These are phyloP conservation scores for Bos taurus DNA, from an alignment of 2,113 vertebrate species.

Conservation along the genomic window ARS-UCD2.0 NC_037332.1:92837001-92837500, in stretches of 20 bases:
- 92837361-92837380: conserved; percentile 21
- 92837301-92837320: conserved; percentile 40
- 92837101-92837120: conserved; percentile 83
- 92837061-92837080: conserved; percentile 83
- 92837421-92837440: conserved; percentile 4
- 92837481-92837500: neutral
- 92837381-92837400: neutral
- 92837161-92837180: conserved; percentile 71
- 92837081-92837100: conserved; percentile 82
- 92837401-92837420: neutral
- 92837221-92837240: neutral
- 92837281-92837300: conserved; percentile 41
- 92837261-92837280: neutral
- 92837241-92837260: neutral
- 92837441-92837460: conserved; percentile 14
- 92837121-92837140: conserved; percentile 80
- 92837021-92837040: conserved; percentile 82
- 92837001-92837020: conserved; percentile 82
- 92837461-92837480: conserved; percentile 25
- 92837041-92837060: conserved; percentile 72
- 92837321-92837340: conserved; percentile 10
- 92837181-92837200: conserved; percentile 25
- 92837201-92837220: neutral
- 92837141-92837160: conserved; percentile 80
- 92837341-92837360: conserved; percentile 12